A percentile compares a stretch with the other conserved stretches of the same genome.
Conservation (phyloP, 2,888 invertebrate species). For the Parnassius smintheus region DNA sequence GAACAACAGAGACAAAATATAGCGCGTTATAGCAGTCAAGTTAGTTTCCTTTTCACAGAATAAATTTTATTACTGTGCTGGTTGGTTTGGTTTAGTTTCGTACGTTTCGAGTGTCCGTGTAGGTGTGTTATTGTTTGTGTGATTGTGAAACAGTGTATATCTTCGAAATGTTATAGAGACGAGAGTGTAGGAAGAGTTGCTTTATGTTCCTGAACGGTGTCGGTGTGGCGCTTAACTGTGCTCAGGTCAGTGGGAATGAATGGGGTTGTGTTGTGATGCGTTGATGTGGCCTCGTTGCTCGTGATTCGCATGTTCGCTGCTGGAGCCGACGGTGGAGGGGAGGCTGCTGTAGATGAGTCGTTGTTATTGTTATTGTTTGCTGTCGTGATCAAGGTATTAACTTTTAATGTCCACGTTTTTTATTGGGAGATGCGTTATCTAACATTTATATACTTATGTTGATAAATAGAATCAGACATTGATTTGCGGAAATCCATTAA, state of each 20-base stretch:
- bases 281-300: background rate
- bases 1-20: background rate
- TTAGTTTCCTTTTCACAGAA: too few species aligned
- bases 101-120: background rate
- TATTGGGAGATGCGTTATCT: too few species aligned
- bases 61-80: too few species aligned
- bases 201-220: background rate
- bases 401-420: too few species aligned
- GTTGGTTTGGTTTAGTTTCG: background rate
- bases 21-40: background rate
- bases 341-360: background rate
- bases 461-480: too few species aligned
- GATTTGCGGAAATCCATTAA: too few species aligned
- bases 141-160: slow-evolving; percentile 1
- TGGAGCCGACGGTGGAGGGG: background rate
- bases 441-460: too few species aligned
- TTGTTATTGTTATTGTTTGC: background rate
- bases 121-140: background rate
- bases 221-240: background rate
- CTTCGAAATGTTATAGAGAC: background rate
- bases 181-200: background rate
- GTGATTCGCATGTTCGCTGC: background rate
- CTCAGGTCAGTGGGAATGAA: background rate
- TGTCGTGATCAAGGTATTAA: background rate
- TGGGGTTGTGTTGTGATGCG: background rate